phyloP scores from a whole-genome alignment of 2,888 invertebrate genomes.

The Electrophaes corylata region DNA sequence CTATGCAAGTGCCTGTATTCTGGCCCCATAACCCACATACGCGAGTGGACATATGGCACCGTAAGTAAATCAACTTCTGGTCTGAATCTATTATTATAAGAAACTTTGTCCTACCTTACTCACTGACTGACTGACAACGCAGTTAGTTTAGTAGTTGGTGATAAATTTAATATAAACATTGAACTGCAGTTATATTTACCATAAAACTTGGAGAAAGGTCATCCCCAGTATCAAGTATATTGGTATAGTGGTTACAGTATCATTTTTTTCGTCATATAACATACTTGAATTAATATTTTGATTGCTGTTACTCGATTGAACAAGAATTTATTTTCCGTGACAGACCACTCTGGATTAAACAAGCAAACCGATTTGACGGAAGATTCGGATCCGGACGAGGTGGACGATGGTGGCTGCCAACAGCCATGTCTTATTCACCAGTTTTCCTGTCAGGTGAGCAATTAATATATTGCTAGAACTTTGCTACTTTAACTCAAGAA shows the following conservation, averaged over 20 bases:
- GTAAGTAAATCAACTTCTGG: conserved; percentile 56
- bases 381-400: conserved; percentile 48
- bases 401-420: conserved; percentile 62
- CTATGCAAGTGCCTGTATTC: conserved; percentile 62
- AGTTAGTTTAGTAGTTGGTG: too few species aligned
- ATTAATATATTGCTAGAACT: too few species aligned
- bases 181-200: too few species aligned
- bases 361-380: conserved; percentile 49
- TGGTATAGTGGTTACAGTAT: too few species aligned
- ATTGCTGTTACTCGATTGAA: not conserved
- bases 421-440: conserved; percentile 63
- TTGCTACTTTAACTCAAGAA: too few species aligned
- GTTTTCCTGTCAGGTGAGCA: conserved; percentile 74
- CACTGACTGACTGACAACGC: too few species aligned
- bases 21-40: conserved; percentile 68
- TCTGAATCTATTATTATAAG: too few species aligned
- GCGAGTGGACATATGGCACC: conserved; percentile 68
- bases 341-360: conserved; percentile 54
- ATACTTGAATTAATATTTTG: not conserved
- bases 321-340: not conserved
- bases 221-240: too few species aligned
- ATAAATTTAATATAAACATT: too few species aligned
- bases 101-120: too few species aligned
- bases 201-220: too few species aligned
- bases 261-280: not conserved